Conservation (phyloP, 37 sponge, comb jelly and placozoan species). For the Tethya wilhelma region DNA sequence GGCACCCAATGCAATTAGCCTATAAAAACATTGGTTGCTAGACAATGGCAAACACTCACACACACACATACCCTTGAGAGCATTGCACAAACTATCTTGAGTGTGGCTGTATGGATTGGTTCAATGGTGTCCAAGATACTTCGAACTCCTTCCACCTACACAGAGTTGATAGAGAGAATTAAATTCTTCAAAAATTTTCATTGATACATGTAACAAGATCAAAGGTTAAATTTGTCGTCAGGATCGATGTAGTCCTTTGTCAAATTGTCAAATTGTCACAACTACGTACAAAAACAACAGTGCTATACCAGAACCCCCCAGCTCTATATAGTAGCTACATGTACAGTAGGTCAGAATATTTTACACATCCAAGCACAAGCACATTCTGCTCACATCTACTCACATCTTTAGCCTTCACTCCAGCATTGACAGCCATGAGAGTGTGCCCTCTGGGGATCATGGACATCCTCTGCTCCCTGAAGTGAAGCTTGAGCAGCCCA, state of each 20-base stretch:
- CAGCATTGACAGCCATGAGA: conserved; percentile 17
- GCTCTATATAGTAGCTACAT: too few relatives aligned
- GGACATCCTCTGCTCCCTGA: conserved; percentile 64
- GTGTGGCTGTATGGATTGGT: background rate
- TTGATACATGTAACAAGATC: too few relatives aligned
- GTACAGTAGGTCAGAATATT: too few relatives aligned
- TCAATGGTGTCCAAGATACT: conserved; percentile 16
- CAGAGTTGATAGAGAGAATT: too few relatives aligned
- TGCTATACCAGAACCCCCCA: too few relatives aligned
- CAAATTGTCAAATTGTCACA: background rate
- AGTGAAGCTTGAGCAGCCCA: conserved; percentile 85
- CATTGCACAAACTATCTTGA: conserved; percentile 59
- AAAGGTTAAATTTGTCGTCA: too few relatives aligned
- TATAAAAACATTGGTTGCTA: too few relatives aligned
- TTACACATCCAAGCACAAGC: too few relatives aligned
- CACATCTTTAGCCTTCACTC: conserved; percentile 56
- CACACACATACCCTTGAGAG: conserved; percentile 30
- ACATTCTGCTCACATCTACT: too few relatives aligned
- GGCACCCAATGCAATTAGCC: too few relatives aligned
- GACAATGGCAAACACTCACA: too few relatives aligned
- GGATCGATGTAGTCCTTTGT: background rate
- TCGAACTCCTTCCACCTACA: conserved; percentile 29
- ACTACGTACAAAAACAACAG: background rate
- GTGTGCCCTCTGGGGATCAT: conserved; percentile 57
- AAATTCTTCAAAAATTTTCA: too few relatives aligned